Conservation (phyloP, 64 coral and sea anemone genomes). For the Montipora efflorescens region DNA sequence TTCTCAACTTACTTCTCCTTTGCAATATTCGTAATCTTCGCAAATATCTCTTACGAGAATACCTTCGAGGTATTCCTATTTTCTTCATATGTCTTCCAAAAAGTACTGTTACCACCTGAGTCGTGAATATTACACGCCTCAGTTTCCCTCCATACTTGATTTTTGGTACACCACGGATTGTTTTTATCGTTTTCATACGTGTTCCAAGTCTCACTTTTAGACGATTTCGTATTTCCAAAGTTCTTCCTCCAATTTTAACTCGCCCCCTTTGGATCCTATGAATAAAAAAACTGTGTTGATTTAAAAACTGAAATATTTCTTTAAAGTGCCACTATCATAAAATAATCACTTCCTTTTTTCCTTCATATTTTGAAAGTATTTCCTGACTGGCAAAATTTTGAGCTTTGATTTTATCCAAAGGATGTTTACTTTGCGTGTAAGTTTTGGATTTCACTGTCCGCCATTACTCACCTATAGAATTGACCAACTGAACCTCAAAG, state of each 20-base stretch:
- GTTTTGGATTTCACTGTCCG: too few relatives aligned
- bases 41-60: not conserved
- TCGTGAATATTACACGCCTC: not conserved
- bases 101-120: not conserved
- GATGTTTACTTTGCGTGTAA: too few relatives aligned
- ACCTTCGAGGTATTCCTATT: not conserved
- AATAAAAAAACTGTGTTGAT: not conserved
- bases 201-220: not conserved
- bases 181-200: not conserved
- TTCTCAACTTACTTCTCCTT: slow-evolving; percentile 1
- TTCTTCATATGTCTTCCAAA: not conserved
- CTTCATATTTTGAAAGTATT: too few relatives aligned
- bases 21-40: not conserved
- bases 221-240: not conserved
- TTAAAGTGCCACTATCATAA: too few relatives aligned
- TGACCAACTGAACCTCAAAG: too few relatives aligned
- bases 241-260: not conserved
- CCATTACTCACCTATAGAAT: too few relatives aligned
- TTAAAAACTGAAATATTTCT: not conserved
- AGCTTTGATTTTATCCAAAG: too few relatives aligned
- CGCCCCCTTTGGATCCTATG: not conserved
- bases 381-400: too few relatives aligned
- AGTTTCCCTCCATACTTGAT: not conserved
- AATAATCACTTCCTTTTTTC: too few relatives aligned
- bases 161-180: not conserved